Evolutionary conservation across 1,140 invertebrate genomes (phyloP).

Genomic region (Aphelenchoides fujianensis): DNA sequence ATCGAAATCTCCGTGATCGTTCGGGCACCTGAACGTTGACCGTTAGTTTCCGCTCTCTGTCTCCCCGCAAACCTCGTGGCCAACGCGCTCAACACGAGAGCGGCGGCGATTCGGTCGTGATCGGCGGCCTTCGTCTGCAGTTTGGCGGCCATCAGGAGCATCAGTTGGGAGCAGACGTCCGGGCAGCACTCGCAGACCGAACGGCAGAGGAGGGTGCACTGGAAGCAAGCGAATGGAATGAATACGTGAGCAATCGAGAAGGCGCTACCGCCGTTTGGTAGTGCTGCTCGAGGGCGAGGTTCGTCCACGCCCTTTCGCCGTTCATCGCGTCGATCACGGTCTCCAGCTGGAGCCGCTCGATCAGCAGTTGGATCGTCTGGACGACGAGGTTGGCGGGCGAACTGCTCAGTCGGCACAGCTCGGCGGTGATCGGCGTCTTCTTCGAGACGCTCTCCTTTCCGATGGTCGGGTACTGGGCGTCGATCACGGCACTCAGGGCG

Average conservation of each 20-base stretch:
- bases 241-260: slow-evolving; percentile 23
- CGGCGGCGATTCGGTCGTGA: slow-evolving; percentile 43
- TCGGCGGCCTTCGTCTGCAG: slow-evolving; percentile 30
- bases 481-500: slow-evolving; percentile 43
- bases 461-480: slow-evolving; percentile 53
- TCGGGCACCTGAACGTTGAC: too few species aligned
- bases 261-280: slow-evolving; percentile 45
- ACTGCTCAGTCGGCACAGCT: slow-evolving; percentile 41
- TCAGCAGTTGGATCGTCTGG: slow-evolving; percentile 37
- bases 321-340: slow-evolving; percentile 59
- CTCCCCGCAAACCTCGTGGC: slow-evolving; percentile 36
- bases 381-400: slow-evolving; percentile 52
- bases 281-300: slow-evolving; percentile 46
- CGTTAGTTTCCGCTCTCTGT: too few species aligned
- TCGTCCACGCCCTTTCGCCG: slow-evolving; percentile 55
- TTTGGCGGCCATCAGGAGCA: slow-evolving; percentile 29
- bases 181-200: slow-evolving; percentile 39
- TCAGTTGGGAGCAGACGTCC: slow-evolving; percentile 37
- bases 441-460: slow-evolving; percentile 27
- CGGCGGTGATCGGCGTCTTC: slow-evolving; percentile 45
- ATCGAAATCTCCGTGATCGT: slow-evolving; percentile 53
- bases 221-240: slow-evolving; percentile 24
- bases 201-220: slow-evolving; percentile 42
- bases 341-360: slow-evolving; percentile 41
- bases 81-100: slow-evolving; percentile 39